Evolutionary conservation across 2,888 invertebrate genomes (phyloP).

Genomic region (Ormyrus labotus): DNA sequence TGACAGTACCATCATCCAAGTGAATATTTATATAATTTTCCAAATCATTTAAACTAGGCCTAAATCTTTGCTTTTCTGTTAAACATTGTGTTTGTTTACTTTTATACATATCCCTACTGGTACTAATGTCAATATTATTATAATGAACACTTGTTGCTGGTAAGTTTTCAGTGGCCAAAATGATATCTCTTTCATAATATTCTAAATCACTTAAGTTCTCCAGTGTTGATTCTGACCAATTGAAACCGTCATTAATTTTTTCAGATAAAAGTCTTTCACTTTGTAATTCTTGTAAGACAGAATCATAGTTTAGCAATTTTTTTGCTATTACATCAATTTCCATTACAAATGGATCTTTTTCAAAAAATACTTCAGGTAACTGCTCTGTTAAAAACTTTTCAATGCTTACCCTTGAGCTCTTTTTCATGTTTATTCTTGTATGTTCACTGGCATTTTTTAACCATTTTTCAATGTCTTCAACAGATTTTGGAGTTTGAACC

Average conservation of each 20-base stretch:
- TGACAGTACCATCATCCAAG: no score
- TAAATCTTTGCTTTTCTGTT: constrained; percentile 9
- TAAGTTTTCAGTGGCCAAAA: constrained; percentile 68
- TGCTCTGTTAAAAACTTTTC: constrained; percentile 68
- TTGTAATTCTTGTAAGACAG: constrained; percentile 67
- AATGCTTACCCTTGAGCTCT: constrained; percentile 62
- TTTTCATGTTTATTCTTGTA: constrained; percentile 62
- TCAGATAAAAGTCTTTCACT: constrained; percentile 68
- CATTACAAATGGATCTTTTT: constrained; percentile 66
- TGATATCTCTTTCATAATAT: constrained; percentile 66
- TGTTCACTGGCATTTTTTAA: constrained; percentile 69
- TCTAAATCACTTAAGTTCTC: constrained; percentile 68
- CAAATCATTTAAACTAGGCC: constrained; percentile 1
- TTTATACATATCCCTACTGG: constrained; percentile 6
- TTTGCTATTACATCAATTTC: constrained; percentile 68
- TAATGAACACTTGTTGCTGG: constrained; percentile 64
- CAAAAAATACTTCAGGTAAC: constrained; percentile 65
- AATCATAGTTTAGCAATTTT: constrained; percentile 68
- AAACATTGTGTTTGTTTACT: background rate
- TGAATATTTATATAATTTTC: background rate
- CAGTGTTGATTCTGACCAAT: constrained; percentile 68
- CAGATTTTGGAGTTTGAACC: constrained; percentile 45
- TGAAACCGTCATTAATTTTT: constrained; percentile 67
- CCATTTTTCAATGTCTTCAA: constrained; percentile 72
- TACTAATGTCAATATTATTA: constrained; percentile 35